Evolutionary conservation across 2,797 vertebrate species (phyloP), one percentile per base, ranked within the genome.

Genomic region (Adrianichthys oophorus): DNA sequence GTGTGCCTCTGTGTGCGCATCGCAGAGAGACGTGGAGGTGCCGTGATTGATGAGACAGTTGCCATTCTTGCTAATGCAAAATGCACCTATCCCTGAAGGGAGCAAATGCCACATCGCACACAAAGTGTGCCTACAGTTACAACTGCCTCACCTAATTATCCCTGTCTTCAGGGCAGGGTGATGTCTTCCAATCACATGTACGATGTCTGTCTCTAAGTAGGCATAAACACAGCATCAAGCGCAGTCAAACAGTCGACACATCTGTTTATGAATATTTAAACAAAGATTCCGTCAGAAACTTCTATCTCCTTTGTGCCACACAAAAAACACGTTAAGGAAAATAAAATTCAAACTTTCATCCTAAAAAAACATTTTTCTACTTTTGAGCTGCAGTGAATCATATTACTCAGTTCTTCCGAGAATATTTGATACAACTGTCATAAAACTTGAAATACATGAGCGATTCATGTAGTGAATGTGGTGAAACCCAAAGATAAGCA

Each of bases 41-140:
- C 67, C 73, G 80, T 94, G 94, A 95, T 83, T 89, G 92, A 94
- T 92, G 90, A 94, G 92, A 94, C 93, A 93, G 92, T 93, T 94
- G 93, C 90, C 93, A 94, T 85, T 93, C 91, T 89, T 79, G 79
- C 85, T 91, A 85, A 92, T 83, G 88, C 85, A 92, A 86, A 90
- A 91, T 13, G 84, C 85, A 70, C 79, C 84, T 77, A 47, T 84
- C 84, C 63, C 79, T 80, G 74, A 81, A 83, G 79, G 82, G 72
- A 64, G 82, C 74, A 89, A 86, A 87, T 87, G 72, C 88, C 80
- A 90, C 82, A 14, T 72, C 79, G 80, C 79, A 66, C 72, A 59
- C 43, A 48, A 48, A 66, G 78, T 42, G 62, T 1, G 52, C 50
- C 68, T 63, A 74, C 37, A 49, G 52, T 57, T 62, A 62, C 62